Base-by-base conservation (phyloP, 2,888 invertebrate species). In the Cheilosia impressa region DNA sequence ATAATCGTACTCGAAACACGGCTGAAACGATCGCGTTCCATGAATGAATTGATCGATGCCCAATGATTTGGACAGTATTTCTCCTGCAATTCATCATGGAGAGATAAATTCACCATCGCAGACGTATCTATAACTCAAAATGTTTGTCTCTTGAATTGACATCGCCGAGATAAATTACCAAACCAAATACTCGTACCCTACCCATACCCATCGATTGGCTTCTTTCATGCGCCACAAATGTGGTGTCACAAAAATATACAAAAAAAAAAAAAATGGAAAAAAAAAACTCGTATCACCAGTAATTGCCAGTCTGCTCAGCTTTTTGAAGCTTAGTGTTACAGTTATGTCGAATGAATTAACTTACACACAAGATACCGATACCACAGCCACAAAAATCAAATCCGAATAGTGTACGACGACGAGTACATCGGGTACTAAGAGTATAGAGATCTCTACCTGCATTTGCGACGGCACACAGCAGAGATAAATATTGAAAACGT, bases 31-130 rank as follows among this genome's bases (percentile, higher is more conserved):
- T 57, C 65, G 57, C 52, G 45, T 66, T 75, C 57, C 60, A 50
- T 82, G 60, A 77, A 77, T 72, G 75, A 80, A 68, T 68, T 83
- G 83, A 83, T 83, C 63, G 83, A 83, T 83, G 68, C 10, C 9
- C 77, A 77, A 41, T 62, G 19, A 55, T 52, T 66, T 34, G 45
- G 53, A 13, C 13, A 41, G 17, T 63, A 45, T 57, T 50, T 68
- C 45, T 43, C n/a, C 7, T 27, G 38, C 60, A 22, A 72, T 72
- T 52, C 53, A 68, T 60, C 58, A 71, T 62, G 38, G 24, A 2
- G n/a, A 27, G 38, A 66, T 53, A 53, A 22, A 50, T 50, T 60
- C 10, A 62, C 43, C 27, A 31, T 24, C 31, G 31, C 58, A 19
- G 15, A 60, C n/a, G 62, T 62, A 17, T 62, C 17, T 62, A 19